These are phyloP conservation scores for Synergus umbraculus DNA, from an alignment of 2,888 invertebrate genomes.

Conservation along the genomic window DNA sequence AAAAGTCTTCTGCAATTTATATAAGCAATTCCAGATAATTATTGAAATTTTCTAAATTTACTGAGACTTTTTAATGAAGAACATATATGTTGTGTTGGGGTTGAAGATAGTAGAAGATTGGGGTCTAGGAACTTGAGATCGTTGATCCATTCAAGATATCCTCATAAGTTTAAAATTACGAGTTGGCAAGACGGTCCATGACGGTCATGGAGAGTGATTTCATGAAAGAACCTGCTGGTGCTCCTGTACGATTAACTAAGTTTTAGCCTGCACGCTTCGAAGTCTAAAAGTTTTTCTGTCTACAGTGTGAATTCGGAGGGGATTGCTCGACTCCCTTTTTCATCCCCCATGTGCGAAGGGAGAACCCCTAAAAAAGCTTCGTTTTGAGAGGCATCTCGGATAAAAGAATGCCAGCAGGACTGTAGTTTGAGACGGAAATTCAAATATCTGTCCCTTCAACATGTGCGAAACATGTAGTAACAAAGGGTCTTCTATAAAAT, in stretches of 20 bases:
- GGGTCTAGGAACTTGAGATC: conserved; percentile 18
- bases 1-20: too few relatives aligned
- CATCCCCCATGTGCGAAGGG: conserved; percentile 14
- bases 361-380: conserved; percentile 25
- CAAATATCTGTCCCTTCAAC: conserved; percentile 18
- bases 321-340: conserved; percentile 12
- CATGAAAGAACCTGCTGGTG: conserved; percentile 34
- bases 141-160: conserved; percentile 36
- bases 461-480: conserved; percentile 4
- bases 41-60: background rate
- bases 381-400: conserved; percentile 15
- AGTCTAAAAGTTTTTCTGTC: background rate
- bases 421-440: background rate
- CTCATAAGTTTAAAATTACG: conserved; percentile 35
- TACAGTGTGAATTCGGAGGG: conserved; percentile 9
- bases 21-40: background rate
- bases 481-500: background rate
- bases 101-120: background rate
- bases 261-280: conserved; percentile 1
- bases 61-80: too few relatives aligned
- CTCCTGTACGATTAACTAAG: conserved; percentile 18
- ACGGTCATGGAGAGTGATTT: conserved; percentile 38
- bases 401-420: conserved; percentile 1
- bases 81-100: background rate
- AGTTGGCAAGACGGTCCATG: conserved; percentile 30